These are phyloP conservation scores for Callospermophilus lateralis DNA, from an alignment of 2,113 vertebrate species.

Conservation along the genomic window DNA sequence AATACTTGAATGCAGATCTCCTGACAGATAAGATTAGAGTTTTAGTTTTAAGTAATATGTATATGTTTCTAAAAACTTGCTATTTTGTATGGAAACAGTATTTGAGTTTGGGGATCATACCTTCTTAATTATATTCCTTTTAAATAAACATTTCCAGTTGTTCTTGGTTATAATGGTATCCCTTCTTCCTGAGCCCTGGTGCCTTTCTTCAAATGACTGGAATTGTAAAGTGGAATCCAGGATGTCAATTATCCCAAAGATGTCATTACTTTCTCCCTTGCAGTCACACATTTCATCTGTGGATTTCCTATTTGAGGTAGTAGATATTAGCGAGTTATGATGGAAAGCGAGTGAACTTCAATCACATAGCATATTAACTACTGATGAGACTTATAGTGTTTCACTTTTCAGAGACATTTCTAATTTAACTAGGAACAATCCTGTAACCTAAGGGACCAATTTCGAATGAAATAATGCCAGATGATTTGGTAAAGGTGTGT, in stretches of 20 bases:
- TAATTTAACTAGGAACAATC: neutral
- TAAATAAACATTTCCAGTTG: neutral
- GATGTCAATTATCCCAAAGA: neutral
- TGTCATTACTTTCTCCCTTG: neutral
- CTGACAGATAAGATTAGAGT: neutral
- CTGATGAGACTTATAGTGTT: neutral
- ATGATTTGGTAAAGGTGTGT: neutral
- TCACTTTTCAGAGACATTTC: constrained; percentile 22
- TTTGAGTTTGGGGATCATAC: neutral
- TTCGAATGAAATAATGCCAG: neutral
- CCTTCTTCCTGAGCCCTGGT: neutral
- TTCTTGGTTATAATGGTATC: neutral
- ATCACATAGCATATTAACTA: neutral
- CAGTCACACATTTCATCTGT: neutral
- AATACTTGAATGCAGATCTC: neutral
- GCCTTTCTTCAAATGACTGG: neutral
- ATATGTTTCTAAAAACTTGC: neutral
- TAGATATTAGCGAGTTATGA: neutral
- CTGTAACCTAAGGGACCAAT: neutral
- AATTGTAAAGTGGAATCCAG: neutral
- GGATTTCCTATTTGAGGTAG: constrained; percentile 10
- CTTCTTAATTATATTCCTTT: neutral
- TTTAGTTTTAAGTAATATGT: neutral
- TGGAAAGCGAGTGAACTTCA: neutral
- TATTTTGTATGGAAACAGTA: neutral